Percentiles rank a stretch among this genome's conserved stretches.
Evolutionary conservation across 2,113 vertebrate genomes (phyloP).

Genomic region (Phrynosoma platyrhinos): DNA sequence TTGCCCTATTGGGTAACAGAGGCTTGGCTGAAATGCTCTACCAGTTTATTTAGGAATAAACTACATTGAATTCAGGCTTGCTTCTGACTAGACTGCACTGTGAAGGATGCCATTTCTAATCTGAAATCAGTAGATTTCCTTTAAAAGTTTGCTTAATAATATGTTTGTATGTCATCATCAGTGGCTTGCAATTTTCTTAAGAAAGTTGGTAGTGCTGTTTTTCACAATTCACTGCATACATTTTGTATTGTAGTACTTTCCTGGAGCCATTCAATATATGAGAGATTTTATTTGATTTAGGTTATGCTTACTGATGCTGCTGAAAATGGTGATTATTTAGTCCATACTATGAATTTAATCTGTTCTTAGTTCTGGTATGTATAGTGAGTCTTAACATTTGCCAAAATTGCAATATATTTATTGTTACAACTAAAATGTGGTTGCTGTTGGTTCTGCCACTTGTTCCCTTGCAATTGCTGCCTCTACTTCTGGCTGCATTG

Average conservation of each 20-base stretch:
- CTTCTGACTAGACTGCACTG: background rate
- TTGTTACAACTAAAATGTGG: too few species aligned
- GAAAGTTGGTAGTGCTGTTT: background rate
- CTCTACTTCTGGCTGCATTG: too few species aligned
- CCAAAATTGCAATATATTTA: too few species aligned
- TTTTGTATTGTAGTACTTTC: background rate
- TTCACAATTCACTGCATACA: background rate
- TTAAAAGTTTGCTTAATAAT: background rate
- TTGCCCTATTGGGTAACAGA: background rate
- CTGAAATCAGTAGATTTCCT: background rate
- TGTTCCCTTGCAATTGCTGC: too few species aligned
- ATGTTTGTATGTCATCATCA: background rate
- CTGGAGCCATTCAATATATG: background rate
- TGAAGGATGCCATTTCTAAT: background rate
- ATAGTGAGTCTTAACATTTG: too few species aligned
- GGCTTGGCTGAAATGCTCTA: background rate
- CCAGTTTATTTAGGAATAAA: background rate
- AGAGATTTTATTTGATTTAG: background rate
- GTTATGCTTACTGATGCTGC: background rate
- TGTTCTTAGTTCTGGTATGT: too few species aligned
- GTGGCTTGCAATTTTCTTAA: background rate
- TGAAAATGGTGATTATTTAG: too few species aligned
- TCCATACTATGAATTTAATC: too few species aligned
- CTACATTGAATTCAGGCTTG: background rate
- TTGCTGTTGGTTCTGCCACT: too few species aligned